Conservation (phyloP, 2,888 invertebrate species). For the Heliconius ethilla region DNA sequence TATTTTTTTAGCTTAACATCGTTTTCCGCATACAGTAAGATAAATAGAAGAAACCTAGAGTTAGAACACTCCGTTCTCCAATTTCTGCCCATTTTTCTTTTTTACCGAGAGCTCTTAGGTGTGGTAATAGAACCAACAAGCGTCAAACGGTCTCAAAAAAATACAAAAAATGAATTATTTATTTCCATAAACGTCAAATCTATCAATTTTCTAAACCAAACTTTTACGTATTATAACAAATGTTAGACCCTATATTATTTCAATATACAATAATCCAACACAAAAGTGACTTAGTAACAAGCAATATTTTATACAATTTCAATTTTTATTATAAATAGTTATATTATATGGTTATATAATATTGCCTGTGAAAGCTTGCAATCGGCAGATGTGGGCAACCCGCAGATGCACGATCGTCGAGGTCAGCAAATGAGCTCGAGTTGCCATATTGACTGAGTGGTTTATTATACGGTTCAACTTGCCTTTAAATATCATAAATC, state of each 20-base stretch:
- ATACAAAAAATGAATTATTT: too few relatives aligned
- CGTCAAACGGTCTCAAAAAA: too few relatives aligned
- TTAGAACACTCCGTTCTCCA: too few relatives aligned
- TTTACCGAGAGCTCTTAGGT: too few relatives aligned
- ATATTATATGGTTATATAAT: not conserved
- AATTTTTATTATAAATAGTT: too few relatives aligned
- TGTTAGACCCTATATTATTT: not conserved
- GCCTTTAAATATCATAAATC: not conserved
- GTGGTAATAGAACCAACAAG: too few relatives aligned
- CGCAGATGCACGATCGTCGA: constrained; percentile 49
- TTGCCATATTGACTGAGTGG: constrained; percentile 18
- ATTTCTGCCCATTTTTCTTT: too few relatives aligned
- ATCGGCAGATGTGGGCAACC: constrained; percentile 46
- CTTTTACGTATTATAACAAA: not conserved
- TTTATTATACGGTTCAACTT: not conserved
- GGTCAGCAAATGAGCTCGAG: constrained; percentile 45
- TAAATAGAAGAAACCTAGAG: too few relatives aligned
- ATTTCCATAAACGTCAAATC: not conserved
- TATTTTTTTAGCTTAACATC: not conserved
- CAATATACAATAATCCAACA: not conserved
- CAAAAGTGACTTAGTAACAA: not conserved
- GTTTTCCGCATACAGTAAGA: too few relatives aligned
- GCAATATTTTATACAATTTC: not conserved
- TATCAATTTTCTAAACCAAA: not conserved
- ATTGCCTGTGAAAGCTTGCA: constrained; percentile 30